These are phyloP conservation scores for Rhabdomys dilectus DNA, from an alignment of 2,113 vertebrate species.

Conservation along the genomic window DNA sequence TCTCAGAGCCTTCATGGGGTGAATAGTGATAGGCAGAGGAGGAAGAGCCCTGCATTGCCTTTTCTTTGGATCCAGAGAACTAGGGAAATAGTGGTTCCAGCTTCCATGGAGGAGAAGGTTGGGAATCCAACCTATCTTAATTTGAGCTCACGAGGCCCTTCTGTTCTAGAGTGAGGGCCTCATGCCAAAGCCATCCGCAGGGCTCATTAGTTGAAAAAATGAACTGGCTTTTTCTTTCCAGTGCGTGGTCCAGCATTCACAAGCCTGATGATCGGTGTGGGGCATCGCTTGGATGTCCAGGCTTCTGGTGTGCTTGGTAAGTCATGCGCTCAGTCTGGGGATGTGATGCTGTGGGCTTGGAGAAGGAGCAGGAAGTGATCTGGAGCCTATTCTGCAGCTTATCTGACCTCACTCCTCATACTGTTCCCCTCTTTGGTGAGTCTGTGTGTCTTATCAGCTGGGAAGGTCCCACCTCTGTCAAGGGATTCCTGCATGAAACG, in stretches of 20 bases:
- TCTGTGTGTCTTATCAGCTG: not conserved
- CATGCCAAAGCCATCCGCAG: not conserved
- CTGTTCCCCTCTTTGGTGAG: not conserved
- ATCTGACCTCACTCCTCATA: not conserved
- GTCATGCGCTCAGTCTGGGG: conserved; percentile 50
- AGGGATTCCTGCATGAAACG: not conserved
- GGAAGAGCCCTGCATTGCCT: not conserved
- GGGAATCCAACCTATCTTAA: not conserved
- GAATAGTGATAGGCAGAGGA: not conserved
- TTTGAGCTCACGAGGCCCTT: not conserved
- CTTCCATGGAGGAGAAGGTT: not conserved
- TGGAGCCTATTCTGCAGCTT: not conserved
- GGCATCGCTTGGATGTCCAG: conserved; percentile 91
- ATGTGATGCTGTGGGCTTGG: not conserved
- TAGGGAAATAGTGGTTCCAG: not conserved
- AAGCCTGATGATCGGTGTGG: conserved; percentile 90
- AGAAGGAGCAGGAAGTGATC: not conserved
- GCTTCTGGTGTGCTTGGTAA: conserved; percentile 95
- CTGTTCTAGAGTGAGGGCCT: not conserved
- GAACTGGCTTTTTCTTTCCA: conserved; percentile 74
- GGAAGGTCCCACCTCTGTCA: not conserved
- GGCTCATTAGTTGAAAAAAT: not conserved
- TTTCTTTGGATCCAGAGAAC: not conserved
- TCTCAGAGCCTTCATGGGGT: not conserved
- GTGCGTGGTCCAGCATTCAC: conserved; percentile 92